Conservation (phyloP, 2,888 invertebrate genomes). For the Conops quadrifasciatus region DNA sequence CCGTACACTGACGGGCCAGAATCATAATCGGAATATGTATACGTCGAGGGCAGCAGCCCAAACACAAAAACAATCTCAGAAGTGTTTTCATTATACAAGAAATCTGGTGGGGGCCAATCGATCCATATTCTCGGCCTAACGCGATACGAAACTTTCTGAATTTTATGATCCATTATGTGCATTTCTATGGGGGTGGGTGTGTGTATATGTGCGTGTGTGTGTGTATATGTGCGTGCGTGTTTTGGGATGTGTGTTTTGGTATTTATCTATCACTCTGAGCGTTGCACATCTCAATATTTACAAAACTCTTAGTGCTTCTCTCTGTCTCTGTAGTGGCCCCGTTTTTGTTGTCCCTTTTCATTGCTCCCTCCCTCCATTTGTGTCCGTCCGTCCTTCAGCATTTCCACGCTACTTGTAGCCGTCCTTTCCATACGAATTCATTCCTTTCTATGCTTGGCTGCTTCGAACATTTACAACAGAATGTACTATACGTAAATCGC, state of each 20-base stretch:
- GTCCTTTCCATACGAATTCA: not conserved
- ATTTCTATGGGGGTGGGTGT: not conserved
- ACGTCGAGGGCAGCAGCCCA: too few species aligned
- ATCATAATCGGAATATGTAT: too few species aligned
- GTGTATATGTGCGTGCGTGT: constrained; percentile 13
- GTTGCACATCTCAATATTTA: constrained; percentile 22
- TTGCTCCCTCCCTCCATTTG: not conserved
- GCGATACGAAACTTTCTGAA: not conserved
- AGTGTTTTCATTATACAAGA: too few species aligned
- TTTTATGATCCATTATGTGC: constrained; percentile 26
- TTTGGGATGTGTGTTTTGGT: too few species aligned
- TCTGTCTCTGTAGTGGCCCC: not conserved
- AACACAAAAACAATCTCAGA: too few species aligned
- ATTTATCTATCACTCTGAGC: too few species aligned
- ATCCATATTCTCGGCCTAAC: not conserved
- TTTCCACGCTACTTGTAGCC: not conserved
- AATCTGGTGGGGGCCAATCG: too few species aligned
- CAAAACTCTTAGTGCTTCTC: not conserved
- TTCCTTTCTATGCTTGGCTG: constrained; percentile 32
- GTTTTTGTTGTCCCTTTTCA: constrained; percentile 14
- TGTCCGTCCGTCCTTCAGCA: not conserved
- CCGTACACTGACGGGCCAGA: not conserved
- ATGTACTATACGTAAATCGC: constrained; percentile 20
- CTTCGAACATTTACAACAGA: constrained; percentile 27
- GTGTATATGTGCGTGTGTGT: not conserved